Evolutionary conservation across 64 coral and sea anemone genomes (phyloP), one percentile per base, ranked within the genome.

Genomic region (Stylophora pistillata): DNA sequence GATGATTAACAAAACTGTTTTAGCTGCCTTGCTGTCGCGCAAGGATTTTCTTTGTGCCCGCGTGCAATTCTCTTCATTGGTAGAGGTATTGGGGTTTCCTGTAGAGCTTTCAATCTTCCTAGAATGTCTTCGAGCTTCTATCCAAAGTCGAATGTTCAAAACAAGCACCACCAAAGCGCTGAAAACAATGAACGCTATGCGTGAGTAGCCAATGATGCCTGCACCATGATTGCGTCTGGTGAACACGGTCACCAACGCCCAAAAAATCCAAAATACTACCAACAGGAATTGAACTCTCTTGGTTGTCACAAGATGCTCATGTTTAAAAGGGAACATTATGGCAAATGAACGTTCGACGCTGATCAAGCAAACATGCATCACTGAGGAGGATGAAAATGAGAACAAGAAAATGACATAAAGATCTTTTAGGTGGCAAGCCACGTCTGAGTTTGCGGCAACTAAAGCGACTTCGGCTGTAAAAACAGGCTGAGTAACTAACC

Each of bases 331-430:
- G 74, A 79, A 87, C 56, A 92, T 87, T 37, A 92, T 86, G 53
- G 74, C 83, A 17, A 92, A 1, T 21, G 54, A 92, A 57, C 90
- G 90, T 56, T 92, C 90, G 14, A 79, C 9, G 52, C 74, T 92
- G 21, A 86, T 79, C 16, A 92, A 41, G 28, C 62, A 60, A 41
- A 92, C 57, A 34, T 78, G 85, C 5, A 92, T 9, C 31, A 92
- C 61, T 29, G 90, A 87, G 13, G 74, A 31, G 28, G 86, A 55
- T 1, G 82, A 78, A 25, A 86, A 86, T 0, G 70, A 10, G 54
- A 92, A 92, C 74, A 92, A 65, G 37, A 86, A 66, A 54, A 92
- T 73, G 10, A 76, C 86, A 78, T 87, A 92, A 10, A 92, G 77
- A 53, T 92, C 90, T 60, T 92, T 92, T 30, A 86, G 29, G 21